A percentile compares a stretch with the other conserved stretches of the same genome.
These are phyloP conservation scores for Enhydra lutris DNA, from an alignment of 2,113 vertebrate species.

Conservation along the genomic window DNA sequence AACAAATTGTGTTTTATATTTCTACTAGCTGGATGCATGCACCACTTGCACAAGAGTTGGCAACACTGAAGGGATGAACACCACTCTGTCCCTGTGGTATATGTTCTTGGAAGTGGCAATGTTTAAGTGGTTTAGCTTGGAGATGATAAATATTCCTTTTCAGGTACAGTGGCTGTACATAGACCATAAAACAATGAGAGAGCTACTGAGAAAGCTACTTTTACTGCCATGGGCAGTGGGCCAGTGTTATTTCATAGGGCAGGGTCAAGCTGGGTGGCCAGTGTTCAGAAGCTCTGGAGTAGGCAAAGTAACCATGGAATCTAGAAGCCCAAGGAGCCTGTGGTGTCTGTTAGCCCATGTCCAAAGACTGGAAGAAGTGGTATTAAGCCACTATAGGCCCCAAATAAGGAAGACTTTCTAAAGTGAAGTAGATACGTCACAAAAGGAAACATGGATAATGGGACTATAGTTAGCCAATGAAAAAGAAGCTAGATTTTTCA, in stretches of 20 bases:
- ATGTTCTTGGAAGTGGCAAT: not conserved
- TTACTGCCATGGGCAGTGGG: not conserved
- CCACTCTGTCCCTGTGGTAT: not conserved
- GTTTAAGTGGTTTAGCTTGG: not conserved
- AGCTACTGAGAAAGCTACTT: not conserved
- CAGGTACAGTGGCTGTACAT: not conserved
- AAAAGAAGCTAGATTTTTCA: not conserved
- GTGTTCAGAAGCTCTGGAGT: not conserved
- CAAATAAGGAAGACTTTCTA: not conserved
- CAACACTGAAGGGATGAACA: not conserved
- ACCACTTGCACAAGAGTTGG: not conserved
- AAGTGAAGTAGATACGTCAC: not conserved
- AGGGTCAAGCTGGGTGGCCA: not conserved
- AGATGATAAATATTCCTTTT: not conserved
- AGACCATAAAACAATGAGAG: not conserved
- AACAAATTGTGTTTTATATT: not conserved
- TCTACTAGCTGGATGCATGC: not conserved
- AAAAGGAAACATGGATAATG: not conserved
- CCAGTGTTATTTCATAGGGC: not conserved
- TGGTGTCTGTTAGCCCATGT: not conserved
- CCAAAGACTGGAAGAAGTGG: not conserved
- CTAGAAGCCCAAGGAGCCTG: not conserved
- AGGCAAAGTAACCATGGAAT: not conserved
- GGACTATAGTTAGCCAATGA: not conserved
- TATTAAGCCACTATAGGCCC: not conserved